Evolutionary conservation across 2,797 vertebrate species (phyloP).

Genomic region (Pelodytes ibericus): DNA sequence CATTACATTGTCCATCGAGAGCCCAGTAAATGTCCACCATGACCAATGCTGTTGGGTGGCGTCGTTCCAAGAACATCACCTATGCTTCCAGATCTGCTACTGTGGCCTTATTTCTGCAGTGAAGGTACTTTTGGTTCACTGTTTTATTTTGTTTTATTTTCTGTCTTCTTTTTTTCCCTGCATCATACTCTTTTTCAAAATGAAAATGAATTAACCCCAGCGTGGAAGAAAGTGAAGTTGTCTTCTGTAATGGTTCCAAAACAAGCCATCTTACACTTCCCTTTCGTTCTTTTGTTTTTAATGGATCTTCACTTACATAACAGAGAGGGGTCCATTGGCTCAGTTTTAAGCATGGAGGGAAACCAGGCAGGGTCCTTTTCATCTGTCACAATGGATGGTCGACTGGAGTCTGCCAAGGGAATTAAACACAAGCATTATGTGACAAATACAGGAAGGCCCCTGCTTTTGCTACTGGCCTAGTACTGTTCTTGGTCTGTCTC

Average conservation of each 20-base stretch:
- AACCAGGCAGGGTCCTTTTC: not conserved
- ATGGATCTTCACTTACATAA: not conserved
- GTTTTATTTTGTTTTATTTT: not conserved
- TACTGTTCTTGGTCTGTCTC: no score
- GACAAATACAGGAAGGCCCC: not conserved
- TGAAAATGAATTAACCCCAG: no score
- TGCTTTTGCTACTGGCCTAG: not conserved
- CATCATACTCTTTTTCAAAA: no score
- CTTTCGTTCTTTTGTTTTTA: not conserved
- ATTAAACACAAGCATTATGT: not conserved
- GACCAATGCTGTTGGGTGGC: no score
- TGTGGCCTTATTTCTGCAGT: no score
- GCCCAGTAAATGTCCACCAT: no score
- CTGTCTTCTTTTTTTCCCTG: not conserved
- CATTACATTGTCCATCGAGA: no score
- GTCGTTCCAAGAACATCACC: no score
- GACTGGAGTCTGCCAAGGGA: not conserved
- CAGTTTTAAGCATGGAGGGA: not conserved
- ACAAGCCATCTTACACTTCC: not conserved
- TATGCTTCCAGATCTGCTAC: no score
- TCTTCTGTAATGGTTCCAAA: not conserved
- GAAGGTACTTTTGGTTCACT: no score
- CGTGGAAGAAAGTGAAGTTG: not conserved
- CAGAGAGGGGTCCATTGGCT: not conserved
- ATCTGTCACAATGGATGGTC: not conserved